Conservation (phyloP, 2,888 invertebrate genomes). For the Macrophya alboannulata region DNA sequence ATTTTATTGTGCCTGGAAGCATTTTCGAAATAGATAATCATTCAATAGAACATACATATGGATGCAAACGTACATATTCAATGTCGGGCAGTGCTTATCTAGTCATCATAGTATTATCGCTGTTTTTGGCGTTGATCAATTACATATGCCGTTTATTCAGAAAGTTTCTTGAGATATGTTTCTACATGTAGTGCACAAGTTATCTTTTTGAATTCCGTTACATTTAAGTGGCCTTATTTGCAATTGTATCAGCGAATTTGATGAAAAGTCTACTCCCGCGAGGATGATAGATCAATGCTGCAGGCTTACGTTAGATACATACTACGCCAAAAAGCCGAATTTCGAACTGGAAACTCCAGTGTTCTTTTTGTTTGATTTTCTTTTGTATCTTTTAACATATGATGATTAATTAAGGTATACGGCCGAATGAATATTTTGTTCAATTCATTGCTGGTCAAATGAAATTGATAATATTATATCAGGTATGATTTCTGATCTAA, state of each 20-base stretch:
- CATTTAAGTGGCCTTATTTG: neutral
- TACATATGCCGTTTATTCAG: neutral
- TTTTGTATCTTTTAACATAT: neutral
- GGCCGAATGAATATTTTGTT: neutral
- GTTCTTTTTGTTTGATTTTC: neutral
- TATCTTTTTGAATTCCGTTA: neutral
- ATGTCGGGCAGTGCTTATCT: neutral
- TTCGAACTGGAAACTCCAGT: neutral
- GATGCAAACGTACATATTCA: neutral
- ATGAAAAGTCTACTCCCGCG: neutral
- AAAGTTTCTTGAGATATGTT: neutral
- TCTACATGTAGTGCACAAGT: neutral
- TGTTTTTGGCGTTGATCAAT: neutral
- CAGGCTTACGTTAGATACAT: neutral
- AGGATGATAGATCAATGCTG: neutral
- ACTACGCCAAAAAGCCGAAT: neutral
- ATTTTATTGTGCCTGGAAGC: neutral
- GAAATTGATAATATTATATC: slow-evolving; percentile 20
- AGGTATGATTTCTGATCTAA: neutral
- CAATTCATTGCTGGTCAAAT: slow-evolving; percentile 37
- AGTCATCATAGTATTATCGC: slow-evolving; percentile 1
- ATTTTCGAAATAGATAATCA: neutral
- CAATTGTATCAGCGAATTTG: neutral
- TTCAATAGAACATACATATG: neutral
- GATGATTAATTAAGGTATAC: neutral